A percentile compares a stretch with the other conserved stretches of the same genome.
Evolutionary conservation across 2,113 vertebrate genomes (phyloP).

Genomic region (Bos indicus): DNA sequence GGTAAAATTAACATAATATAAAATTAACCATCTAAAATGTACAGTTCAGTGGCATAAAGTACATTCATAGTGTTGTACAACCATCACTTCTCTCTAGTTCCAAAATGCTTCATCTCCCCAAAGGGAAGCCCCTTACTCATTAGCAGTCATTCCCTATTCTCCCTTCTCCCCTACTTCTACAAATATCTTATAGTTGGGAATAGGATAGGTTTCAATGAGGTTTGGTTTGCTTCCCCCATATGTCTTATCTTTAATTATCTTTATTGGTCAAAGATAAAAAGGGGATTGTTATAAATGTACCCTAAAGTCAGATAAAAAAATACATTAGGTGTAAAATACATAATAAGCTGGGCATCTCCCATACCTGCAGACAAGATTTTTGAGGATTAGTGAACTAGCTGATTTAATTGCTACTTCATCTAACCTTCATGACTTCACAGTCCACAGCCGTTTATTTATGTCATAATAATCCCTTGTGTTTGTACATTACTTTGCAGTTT

Average conservation of each 20-base stretch:
- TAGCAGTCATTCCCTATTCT: not conserved
- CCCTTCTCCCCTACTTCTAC: not conserved
- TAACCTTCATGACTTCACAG: slow-evolving; percentile 11
- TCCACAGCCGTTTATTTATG: not conserved
- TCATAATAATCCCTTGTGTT: slow-evolving; percentile 12
- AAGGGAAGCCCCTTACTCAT: not conserved
- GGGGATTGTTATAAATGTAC: not conserved
- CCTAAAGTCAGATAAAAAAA: not conserved
- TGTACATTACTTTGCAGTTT: slow-evolving; percentile 30
- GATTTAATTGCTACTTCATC: slow-evolving; percentile 30
- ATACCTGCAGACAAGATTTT: not conserved
- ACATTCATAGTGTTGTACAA: not conserved
- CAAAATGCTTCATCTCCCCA: not conserved
- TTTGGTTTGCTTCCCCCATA: not conserved
- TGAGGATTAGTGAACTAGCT: slow-evolving; percentile 16
- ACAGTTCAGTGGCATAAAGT: not conserved
- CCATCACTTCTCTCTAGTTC: not conserved
- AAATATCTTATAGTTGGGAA: not conserved
- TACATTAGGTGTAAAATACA: not conserved
- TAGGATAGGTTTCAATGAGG: not conserved
- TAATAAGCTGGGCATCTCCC: not conserved
- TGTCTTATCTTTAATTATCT: not conserved
- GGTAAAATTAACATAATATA: not conserved
- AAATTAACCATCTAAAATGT: not conserved
- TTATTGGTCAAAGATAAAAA: not conserved